A percentile compares a stretch with the other conserved stretches of the same genome.
These are phyloP conservation scores for Terrapene triunguis DNA, from an alignment of 2,113 vertebrate genomes.

Conservation along the genomic window DNA sequence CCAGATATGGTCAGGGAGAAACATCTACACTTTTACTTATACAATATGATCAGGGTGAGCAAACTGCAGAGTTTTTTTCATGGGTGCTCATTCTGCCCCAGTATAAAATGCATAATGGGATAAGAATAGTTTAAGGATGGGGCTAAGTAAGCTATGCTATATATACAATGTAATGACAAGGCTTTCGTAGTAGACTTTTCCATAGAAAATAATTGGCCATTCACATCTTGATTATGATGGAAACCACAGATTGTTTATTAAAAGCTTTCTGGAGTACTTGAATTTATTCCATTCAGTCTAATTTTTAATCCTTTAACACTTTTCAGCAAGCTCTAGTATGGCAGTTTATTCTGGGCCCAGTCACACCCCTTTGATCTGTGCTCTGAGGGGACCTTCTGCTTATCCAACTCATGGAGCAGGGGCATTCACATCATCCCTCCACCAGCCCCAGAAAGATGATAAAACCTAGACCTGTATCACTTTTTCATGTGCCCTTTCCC, in stretches of 20 bases:
- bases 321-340: not conserved
- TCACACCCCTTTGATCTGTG: not conserved
- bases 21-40: not conserved
- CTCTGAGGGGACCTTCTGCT: not conserved
- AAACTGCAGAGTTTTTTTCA: constrained; percentile 1
- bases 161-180: not conserved
- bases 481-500: not conserved
- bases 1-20: not conserved
- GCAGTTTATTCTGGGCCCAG: not conserved
- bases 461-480: not conserved
- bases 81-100: constrained; percentile 5
- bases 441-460: not conserved
- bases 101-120: not conserved
- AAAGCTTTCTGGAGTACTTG: constrained; percentile 25
- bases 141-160: not conserved
- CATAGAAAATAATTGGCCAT: constrained; percentile 22
- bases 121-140: not conserved
- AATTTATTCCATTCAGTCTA: constrained; percentile 18
- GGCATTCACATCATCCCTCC: not conserved
- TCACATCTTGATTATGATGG: not conserved
- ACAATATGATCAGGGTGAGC: accelerated
- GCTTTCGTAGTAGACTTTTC: not conserved
- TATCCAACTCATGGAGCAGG: not conserved
- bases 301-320: constrained; percentile 21
- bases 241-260: not conserved